Evolutionary conservation across 2,888 invertebrate genomes (phyloP).

Genomic region (Kryphioiulus occultus): DNA sequence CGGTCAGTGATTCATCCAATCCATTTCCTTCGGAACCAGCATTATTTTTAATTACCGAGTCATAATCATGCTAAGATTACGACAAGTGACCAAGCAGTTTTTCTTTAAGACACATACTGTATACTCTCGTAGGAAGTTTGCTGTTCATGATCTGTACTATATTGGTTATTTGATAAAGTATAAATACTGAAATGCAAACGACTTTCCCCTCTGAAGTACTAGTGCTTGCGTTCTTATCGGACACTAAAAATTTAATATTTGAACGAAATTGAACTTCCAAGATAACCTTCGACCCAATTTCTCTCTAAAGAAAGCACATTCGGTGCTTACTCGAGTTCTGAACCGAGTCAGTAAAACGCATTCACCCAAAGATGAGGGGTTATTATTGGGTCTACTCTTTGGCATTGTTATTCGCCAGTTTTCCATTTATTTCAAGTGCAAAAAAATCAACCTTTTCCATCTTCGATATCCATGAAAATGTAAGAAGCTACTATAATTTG

Average conservation of each 20-base stretch:
- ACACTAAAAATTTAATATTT: background rate
- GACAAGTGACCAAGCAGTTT: background rate
- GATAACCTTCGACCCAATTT: background rate
- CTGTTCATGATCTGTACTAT: background rate
- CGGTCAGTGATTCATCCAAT: background rate
- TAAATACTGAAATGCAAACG: background rate
- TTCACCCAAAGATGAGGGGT: background rate
- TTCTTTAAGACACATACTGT: background rate
- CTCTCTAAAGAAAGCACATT: background rate
- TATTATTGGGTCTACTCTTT: background rate
- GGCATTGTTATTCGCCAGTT: background rate
- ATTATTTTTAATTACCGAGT: background rate
- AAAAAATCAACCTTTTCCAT: background rate
- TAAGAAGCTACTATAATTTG: background rate
- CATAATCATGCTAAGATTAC: background rate
- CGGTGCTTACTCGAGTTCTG: background rate
- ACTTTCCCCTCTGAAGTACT: background rate
- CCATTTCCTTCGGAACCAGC: background rate
- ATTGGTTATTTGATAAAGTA: background rate
- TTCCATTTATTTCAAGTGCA: background rate
- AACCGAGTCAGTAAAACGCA: background rate
- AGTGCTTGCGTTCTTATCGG: background rate
- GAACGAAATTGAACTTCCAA: background rate
- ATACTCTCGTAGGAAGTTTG: background rate
- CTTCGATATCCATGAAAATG: background rate